Percentiles rank a stretch among this genome's conserved stretches.
These are phyloP conservation scores for Athene cunicularia DNA, from an alignment of 2,113 vertebrate genomes.

Conservation along the genomic window DNA sequence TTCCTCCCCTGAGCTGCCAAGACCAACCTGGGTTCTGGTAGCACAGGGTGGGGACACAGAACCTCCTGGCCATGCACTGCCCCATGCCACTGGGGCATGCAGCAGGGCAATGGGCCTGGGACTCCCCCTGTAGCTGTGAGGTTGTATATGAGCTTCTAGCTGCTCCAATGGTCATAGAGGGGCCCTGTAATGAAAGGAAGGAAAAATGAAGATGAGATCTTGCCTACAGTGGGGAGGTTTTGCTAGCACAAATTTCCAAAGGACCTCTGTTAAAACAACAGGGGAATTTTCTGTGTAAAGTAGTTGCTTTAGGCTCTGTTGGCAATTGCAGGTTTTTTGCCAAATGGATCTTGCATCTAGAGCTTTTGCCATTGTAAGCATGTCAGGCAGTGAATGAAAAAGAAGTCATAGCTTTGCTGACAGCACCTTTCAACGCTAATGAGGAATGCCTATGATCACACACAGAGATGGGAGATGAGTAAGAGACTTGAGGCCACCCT, in stretches of 20 bases:
- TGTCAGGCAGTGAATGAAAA: background rate
- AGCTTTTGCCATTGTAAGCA: background rate
- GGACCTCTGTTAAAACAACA: background rate
- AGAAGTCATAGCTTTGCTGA: background rate
- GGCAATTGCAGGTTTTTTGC: background rate
- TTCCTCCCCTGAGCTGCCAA: background rate
- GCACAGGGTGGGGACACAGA: background rate
- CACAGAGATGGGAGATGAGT: background rate
- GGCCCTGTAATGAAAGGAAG: background rate
- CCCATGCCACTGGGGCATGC: fast-evolving
- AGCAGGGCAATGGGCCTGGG: background rate
- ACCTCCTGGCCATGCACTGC: fast-evolving
- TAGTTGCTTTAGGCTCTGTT: background rate
- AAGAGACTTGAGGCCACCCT: background rate
- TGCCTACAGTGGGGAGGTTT: background rate
- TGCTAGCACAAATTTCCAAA: background rate
- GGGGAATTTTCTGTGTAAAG: background rate
- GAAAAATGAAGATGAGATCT: background rate
- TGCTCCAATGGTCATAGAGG: background rate
- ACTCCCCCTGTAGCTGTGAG: background rate
- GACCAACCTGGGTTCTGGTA: background rate
- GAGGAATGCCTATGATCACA: background rate
- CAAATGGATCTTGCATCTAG: background rate
- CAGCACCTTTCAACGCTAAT: background rate
- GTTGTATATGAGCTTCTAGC: background rate